Base-by-base conservation (phyloP, 2,113 vertebrate species). In the Puma concolor region DNA sequence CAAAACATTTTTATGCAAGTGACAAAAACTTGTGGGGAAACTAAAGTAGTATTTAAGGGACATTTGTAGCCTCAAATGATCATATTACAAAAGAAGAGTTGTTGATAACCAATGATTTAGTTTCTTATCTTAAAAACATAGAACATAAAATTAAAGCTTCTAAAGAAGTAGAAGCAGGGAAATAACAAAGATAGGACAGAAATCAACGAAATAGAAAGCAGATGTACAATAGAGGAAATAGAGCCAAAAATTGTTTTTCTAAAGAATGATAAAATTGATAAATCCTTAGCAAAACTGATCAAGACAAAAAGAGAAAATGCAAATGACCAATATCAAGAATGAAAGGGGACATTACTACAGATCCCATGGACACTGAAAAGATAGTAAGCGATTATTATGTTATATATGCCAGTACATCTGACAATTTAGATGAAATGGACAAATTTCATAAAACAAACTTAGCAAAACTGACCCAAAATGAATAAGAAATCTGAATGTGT, bases 121-220 rank as follows among this genome's bases (percentile, higher is more conserved):
- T 50, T 91, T 94, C 76, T 38, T 76, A 76, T 57, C 25, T 91
- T 38, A 63, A 81, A 85, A 93, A 66, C 33, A 60, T 19, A 86
- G 41, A 67, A 90, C 50, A 76, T 33, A 82, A 54, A 71, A 79
- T 44, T 54, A 87, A 86, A 82, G 63, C 14, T 54, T 72, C 50
- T 79, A 71, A 71, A 77, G 60, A 87, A 88, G 17, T 44, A 57
- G 54, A 74, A 72, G 50, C 36, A 81, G n/a, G 6, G 29, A 96
- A 80, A 80, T 74, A 79, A 76, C 81, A 95, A 21, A 93, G 33
- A 93, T 1, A 93, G 44, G 33, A 36, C 23, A 83, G 44, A 88
- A 83, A 91, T 60, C 67, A 87, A 72, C 54, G 48, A 80, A 96
- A 88, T 11, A n/a, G 29, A 91, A 94, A 91, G 36, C 31, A 91